Evolutionary conservation across 2,888 invertebrate species (phyloP).

Genomic region (Yponomeuta sedellus): DNA sequence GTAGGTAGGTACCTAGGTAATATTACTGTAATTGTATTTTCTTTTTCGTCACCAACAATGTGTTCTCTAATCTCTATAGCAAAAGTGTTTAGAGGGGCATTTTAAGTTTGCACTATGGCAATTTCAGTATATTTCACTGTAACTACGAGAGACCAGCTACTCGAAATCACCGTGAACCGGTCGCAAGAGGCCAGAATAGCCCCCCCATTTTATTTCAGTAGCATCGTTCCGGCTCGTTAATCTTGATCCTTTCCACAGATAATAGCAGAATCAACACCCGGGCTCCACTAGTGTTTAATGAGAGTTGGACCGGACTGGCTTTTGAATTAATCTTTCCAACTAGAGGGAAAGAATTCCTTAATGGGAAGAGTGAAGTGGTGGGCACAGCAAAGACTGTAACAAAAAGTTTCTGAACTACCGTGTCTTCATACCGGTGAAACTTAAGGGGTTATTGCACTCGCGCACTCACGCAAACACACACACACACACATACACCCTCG

Average conservation of each 20-base stretch:
- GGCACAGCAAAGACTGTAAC: not conserved
- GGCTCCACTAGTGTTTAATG: not conserved
- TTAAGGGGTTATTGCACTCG: not conserved
- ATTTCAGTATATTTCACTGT: no score
- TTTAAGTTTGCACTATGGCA: no score
- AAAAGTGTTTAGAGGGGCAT: no score
- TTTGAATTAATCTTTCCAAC: conserved; percentile 9
- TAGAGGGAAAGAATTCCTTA: not conserved
- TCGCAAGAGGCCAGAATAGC: conserved; percentile 3
- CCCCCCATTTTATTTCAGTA: not conserved
- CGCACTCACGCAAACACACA: no score
- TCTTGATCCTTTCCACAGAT: conserved; percentile 35
- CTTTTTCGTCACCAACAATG: no score
- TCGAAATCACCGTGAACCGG: no score
- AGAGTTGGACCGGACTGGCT: not conserved
- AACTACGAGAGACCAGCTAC: no score
- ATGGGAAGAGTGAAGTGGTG: not conserved
- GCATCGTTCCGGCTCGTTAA: conserved; percentile 28
- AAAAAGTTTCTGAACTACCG: not conserved
- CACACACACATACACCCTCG: no score
- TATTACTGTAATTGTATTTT: no score
- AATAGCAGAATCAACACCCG: conserved; percentile 37
- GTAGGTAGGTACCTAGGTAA: no score
- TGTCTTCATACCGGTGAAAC: not conserved
- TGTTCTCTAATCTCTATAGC: no score